These are phyloP conservation scores for Drosophila kohkoa DNA, from an alignment of 1,140 invertebrate genomes.

Conservation along the genomic window DNA sequence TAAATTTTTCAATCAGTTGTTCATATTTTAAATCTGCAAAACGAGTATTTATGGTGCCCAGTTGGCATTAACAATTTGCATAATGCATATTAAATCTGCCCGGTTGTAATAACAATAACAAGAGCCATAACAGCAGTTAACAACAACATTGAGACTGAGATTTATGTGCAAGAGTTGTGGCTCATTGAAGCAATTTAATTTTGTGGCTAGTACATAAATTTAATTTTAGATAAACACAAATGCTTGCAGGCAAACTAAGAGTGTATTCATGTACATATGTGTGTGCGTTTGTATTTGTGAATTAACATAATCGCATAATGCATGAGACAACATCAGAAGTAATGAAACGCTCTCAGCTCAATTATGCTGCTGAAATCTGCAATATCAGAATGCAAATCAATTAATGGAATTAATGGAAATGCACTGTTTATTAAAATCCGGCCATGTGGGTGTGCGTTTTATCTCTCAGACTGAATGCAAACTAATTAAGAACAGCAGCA, in stretches of 20 bases:
- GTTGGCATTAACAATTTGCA: constrained; percentile 13
- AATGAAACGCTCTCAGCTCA: constrained; percentile 23
- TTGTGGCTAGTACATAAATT: constrained; percentile 40
- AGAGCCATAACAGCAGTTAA: not conserved
- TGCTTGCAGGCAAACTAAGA: constrained; percentile 18
- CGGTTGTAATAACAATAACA: constrained; percentile 25
- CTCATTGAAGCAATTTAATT: constrained; percentile 27
- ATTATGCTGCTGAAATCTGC: constrained; percentile 20
- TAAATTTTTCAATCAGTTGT: not conserved
- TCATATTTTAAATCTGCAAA: not conserved
- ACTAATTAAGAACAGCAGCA: constrained; percentile 55
- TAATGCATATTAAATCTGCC: constrained; percentile 12
- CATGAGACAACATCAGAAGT: constrained; percentile 28
- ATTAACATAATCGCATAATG: constrained; percentile 74
- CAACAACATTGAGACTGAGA: not conserved
- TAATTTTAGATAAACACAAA: constrained; percentile 53
- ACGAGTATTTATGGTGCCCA: constrained; percentile 12
- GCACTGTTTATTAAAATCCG: constrained; percentile 37
- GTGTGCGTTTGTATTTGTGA: constrained; percentile 5
- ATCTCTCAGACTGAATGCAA: constrained; percentile 19
- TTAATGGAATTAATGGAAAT: constrained; percentile 54
- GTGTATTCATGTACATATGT: not conserved
- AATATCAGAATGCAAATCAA: constrained; percentile 34
- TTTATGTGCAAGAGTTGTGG: constrained; percentile 5
- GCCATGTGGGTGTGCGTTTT: constrained; percentile 7